Conservation (phyloP, 2,888 invertebrate species). For the Ichneumon xanthorius region DNA sequence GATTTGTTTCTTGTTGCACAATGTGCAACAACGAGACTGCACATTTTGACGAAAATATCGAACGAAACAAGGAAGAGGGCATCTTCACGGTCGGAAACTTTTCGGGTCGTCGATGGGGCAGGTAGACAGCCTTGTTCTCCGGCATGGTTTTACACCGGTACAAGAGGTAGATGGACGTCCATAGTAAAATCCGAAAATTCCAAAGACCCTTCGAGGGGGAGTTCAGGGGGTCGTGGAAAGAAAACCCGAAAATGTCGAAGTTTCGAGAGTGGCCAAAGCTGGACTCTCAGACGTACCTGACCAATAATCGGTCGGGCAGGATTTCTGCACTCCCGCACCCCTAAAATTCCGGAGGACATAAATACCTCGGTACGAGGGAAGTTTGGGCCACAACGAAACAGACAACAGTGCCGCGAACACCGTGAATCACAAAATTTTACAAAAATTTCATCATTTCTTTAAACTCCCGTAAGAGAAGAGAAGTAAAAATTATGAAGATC, state of each 20-base stretch:
- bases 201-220: not conserved
- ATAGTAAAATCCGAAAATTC: not conserved
- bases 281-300: conserved; percentile 1
- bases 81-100: not conserved
- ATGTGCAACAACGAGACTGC: not conserved
- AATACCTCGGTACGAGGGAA: conserved; percentile 6
- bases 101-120: not conserved
- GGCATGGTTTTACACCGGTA: too few species aligned
- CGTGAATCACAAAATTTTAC: not conserved
- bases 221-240: not conserved
- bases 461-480: not conserved
- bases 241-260: not conserved
- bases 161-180: not conserved
- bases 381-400: not conserved
- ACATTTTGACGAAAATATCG: not conserved
- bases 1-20: not conserved
- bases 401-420: conserved; percentile 6
- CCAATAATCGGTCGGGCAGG: not conserved
- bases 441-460: not conserved
- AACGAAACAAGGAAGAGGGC: not conserved
- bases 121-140: not conserved
- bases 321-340: not conserved
- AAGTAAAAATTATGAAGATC: conserved; percentile 32
- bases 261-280: not conserved
- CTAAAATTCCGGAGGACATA: not conserved